These are phyloP conservation scores for Bursaphelenchus okinawaensis DNA, from an alignment of 2,888 invertebrate genomes.

Conservation along the genomic window DNA sequence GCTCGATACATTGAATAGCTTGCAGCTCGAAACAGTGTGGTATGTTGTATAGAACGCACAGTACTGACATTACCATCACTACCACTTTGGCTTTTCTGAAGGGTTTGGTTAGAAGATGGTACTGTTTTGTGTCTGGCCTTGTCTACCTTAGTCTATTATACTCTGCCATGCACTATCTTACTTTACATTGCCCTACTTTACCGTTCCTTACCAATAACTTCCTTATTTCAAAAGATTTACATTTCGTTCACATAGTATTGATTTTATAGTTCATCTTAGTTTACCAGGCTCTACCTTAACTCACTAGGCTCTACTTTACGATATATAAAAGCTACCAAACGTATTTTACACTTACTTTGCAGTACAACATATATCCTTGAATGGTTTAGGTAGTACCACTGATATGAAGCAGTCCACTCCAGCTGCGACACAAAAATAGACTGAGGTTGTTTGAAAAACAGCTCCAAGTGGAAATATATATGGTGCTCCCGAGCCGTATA, in stretches of 20 bases:
- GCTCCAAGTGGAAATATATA: constrained; percentile 53
- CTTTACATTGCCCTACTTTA: no score
- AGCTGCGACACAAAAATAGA: constrained; percentile 56
- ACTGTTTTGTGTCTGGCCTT: no score
- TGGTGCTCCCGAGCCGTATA: constrained; percentile 51
- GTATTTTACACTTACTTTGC: constrained; percentile 39
- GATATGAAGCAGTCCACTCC: constrained; percentile 53
- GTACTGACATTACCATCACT: constrained; percentile 36
- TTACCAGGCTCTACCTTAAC: no score
- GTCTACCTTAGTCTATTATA: no score
- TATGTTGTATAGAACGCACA: constrained; percentile 51
- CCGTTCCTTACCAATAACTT: no score
- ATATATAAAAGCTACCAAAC: no score
- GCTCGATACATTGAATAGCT: constrained; percentile 34
- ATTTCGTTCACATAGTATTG: no score
- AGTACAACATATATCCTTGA: constrained; percentile 46
- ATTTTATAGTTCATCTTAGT: background rate
- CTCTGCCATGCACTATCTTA: no score
- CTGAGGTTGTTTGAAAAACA: constrained; percentile 55
- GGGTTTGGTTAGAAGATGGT: no score
- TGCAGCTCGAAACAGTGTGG: constrained; percentile 52
- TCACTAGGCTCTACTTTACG: no score
- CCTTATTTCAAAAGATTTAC: background rate
- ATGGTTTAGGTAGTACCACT: constrained; percentile 26
- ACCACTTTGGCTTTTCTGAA: constrained; percentile 48